Conservation (phyloP, 2,888 invertebrate genomes). For the Lycocerus yunnanus region DNA sequence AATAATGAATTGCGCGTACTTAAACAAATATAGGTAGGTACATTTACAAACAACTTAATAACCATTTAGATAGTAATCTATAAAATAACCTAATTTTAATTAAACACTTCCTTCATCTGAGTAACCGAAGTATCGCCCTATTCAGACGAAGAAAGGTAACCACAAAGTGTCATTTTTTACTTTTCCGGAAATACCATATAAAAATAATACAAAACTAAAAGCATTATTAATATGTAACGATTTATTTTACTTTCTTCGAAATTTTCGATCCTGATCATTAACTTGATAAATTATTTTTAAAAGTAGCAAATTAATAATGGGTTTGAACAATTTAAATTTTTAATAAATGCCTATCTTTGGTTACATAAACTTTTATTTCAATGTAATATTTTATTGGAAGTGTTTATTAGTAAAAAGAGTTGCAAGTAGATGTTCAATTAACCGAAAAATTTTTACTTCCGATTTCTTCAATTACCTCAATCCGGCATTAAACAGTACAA, state of each 20-base stretch:
- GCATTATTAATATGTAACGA: not conserved
- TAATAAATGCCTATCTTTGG: not conserved
- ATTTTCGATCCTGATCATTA: not conserved
- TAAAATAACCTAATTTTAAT: conserved; percentile 8
- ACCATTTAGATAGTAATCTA: not conserved
- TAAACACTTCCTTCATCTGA: conserved; percentile 10
- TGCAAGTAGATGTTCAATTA: not conserved
- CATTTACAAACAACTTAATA: not conserved
- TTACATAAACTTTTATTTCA: not conserved
- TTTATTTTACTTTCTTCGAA: not conserved
- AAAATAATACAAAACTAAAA: conserved; percentile 5
- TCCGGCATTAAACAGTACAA: not conserved
- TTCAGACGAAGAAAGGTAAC: conserved; percentile 13
- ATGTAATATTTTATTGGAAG: not conserved
- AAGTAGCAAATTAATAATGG: not conserved
- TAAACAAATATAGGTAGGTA: not conserved
- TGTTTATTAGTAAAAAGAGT: not conserved
- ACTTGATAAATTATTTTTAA: not conserved
- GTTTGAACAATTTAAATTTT: not conserved
- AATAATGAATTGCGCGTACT: not conserved
- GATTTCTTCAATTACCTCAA: not conserved
- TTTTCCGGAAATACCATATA: conserved; percentile 14
- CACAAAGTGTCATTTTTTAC: conserved; percentile 7
- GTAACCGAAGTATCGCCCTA: conserved; percentile 9
- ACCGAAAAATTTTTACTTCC: not conserved